Percentiles rank a stretch among this genome's conserved stretches.
Conservation (phyloP, 1,140 invertebrate genomes). For the Neocloeon triangulifer region DNA sequence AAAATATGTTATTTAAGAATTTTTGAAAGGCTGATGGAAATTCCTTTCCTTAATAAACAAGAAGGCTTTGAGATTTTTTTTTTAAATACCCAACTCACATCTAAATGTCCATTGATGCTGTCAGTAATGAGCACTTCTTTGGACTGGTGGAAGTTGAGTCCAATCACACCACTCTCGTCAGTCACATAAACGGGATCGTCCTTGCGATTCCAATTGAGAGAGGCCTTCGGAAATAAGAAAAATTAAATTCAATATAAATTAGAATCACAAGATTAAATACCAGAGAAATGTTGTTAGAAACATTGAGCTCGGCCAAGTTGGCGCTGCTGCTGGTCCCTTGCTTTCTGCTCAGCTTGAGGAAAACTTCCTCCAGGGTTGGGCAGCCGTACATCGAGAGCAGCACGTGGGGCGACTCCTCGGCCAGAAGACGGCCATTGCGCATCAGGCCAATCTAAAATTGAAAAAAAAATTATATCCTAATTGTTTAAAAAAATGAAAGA, state of each 20-base stretch:
- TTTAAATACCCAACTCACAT: constrained; percentile 14
- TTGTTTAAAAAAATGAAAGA: too few species aligned
- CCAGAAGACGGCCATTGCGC: constrained; percentile 71
- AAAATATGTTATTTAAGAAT: too few species aligned
- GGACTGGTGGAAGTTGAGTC: constrained; percentile 70
- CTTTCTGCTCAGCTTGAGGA: constrained; percentile 67
- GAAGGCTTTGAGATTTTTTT: not conserved
- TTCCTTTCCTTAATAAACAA: too few species aligned
- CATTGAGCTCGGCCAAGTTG: constrained; percentile 21
- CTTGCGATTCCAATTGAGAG: constrained; percentile 46
- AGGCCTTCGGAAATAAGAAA: constrained; percentile 21
- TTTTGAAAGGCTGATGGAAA: too few species aligned
- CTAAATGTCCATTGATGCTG: constrained; percentile 35
- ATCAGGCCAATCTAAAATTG: constrained; percentile 68
- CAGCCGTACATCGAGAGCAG: constrained; percentile 63
- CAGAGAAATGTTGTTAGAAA: constrained; percentile 53
- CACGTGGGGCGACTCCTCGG: constrained; percentile 73
- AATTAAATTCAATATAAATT: constrained; percentile 7
- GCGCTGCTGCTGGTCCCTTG: constrained; percentile 15
- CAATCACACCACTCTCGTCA: constrained; percentile 62
- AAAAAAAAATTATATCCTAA: constrained; percentile 7
- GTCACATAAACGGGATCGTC: constrained; percentile 59
- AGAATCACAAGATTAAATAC: too few species aligned
- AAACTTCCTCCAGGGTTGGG: constrained; percentile 75
- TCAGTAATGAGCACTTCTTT: constrained; percentile 66